Evolutionary conservation across 2,888 invertebrate genomes (phyloP), one percentile per base, ranked within the genome.

Genomic region (Drosophila neonasuta): DNA sequence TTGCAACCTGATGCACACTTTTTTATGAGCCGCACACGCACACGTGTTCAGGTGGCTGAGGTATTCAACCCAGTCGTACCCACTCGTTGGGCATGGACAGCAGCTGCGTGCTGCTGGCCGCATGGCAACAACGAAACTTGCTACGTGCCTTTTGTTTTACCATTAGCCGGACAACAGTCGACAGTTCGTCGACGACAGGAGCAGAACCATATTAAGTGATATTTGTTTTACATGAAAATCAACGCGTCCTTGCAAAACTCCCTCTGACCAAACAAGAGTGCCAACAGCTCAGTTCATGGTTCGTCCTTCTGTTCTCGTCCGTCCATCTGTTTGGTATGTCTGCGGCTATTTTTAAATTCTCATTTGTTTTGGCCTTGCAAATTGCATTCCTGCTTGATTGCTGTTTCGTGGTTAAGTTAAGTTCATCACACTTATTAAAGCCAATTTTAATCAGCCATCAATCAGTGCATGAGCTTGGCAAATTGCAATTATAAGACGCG

Each of bases 141-240:
- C 58, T 74, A 86, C 81, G 86, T 81, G 81, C 79, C 76, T 86
- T 86, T 80, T 81, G 85, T 79, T 76, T 76, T 65, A 55, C 83
- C 81, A 82, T 86, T 84, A 84, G 87, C 82, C 80, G 36, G 36
- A 57, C 49, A 32, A 60, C 49, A 32, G 32, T 3, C 58, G 32
- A 57, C 49, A 15, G 32, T 9, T 7, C 29, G 36, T 39, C 15
- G 50, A 11, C 55, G 60, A 45, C 41, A 55, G 62, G 62, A 70
- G 69, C 50, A 56, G 63, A 49, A 62, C 62, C 71, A 80, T 74
- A 81, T 86, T 81, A 81, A 86, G 82, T 84, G 79, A 86, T 84
- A 81, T 81, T 81, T 86, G 81, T 81, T 86, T 84, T 81, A 86
- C 85, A 81, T 78, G 71, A 86, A 84, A 80, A 81, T 81, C 86